Evolutionary conservation across 1,140 invertebrate genomes (phyloP), one percentile per base, ranked within the genome.

Genomic region (Cydia pomonella): DNA sequence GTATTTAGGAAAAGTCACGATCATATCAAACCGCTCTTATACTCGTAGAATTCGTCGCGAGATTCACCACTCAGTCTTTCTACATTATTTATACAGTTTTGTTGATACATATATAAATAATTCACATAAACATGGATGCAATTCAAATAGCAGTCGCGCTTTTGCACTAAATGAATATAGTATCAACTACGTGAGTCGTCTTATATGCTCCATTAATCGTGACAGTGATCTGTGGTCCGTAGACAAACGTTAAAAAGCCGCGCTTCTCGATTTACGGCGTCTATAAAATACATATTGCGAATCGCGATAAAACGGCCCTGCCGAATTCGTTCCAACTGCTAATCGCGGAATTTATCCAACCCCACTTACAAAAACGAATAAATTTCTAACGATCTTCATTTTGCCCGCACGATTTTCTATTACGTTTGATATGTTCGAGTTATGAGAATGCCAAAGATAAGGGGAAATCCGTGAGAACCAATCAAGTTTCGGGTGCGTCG

Each of bases 261-360:
- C 86, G 87, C 82, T 87, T 81, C 77, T 85, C 88, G 88, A 92
- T 93, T 93, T 93, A 92, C 86, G 84, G 82, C 85, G 74, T 82
- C 88, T 87, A 93, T 93, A 93, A 93, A 93, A 91, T 93, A 93
- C 90, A 92, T 93, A 92, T 93, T 92, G 90, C 87, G 86, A 92
- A 89, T 88, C 87, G 82, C 86, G 90, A 93, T 93, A 92, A 89
- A 92, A 89, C 53, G 84, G 87, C 82, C 85, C 83, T 77, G 79
- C 82, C 84, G 84, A 89, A 87, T 88, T 87, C 82, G 78, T 80
- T 82, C 82, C 82, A 87, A 85, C 85, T 82, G 82, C 82, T 83
- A 85, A 87, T 85, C 82, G 83, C 74, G 53, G 79, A 84, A 87
- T 88, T 89, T 87, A 86, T 88, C 82, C 82, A 74, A 21, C 47